Conservation (phyloP, 2,797 vertebrate genomes). For the Lepilemur ruficaudatus region DNA sequence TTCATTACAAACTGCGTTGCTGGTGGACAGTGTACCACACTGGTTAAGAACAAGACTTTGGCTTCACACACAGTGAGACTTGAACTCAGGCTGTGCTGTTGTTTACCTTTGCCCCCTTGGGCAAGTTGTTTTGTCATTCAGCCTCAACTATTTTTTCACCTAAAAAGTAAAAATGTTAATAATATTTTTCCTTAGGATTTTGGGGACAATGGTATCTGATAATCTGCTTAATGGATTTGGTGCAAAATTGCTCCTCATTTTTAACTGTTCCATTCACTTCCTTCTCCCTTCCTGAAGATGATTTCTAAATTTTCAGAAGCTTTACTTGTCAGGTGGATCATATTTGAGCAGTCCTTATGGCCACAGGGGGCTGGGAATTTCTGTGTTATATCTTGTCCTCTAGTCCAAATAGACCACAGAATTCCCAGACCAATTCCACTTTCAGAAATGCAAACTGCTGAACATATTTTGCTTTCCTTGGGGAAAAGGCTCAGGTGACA, state of each 20-base stretch:
- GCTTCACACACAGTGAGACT: background rate
- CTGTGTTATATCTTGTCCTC: background rate
- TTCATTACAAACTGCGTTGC: background rate
- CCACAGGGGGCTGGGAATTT: background rate
- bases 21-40: background rate
- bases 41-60: background rate
- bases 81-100: background rate
- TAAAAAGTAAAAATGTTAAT: background rate
- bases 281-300: background rate
- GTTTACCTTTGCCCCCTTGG: background rate
- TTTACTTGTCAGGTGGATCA: background rate
- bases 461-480: constrained; percentile 53
- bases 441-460: constrained; percentile 44
- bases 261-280: background rate
- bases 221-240: background rate
- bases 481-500: constrained; percentile 67
- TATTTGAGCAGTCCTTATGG: background rate
- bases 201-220: background rate
- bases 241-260: background rate
- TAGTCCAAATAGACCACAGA: background rate
- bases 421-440: background rate
- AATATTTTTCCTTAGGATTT: background rate
- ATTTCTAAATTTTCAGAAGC: background rate
- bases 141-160: background rate
- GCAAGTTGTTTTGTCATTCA: background rate